These are phyloP conservation scores for Eueides isabella DNA, from an alignment of 1,140 invertebrate genomes.

Conservation along the genomic window DNA sequence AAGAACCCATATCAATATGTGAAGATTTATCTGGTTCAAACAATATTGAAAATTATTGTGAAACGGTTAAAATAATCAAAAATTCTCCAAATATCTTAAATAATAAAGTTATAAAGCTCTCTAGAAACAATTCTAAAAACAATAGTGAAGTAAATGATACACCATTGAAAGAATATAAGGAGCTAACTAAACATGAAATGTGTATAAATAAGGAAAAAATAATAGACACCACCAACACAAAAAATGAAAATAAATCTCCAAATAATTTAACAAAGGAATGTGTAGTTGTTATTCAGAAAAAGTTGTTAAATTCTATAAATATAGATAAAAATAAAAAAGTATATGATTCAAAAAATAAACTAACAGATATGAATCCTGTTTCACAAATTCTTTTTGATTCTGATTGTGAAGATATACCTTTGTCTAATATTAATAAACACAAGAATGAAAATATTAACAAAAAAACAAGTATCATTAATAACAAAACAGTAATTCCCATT, in stretches of 20 bases:
- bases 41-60: not conserved
- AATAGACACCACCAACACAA: not conserved
- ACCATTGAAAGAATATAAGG: not conserved
- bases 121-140: slow-evolving; percentile 45
- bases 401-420: slow-evolving; percentile 67
- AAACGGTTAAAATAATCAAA: not conserved
- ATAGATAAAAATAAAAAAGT: not conserved
- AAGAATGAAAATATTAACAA: slow-evolving; percentile 46
- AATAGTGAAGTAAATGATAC: slow-evolving; percentile 23
- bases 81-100: not conserved
- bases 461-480: slow-evolving; percentile 27
- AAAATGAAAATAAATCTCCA: slow-evolving; percentile 50
- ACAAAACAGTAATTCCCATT: slow-evolving; percentile 17
- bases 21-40: not conserved
- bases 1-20: slow-evolving; percentile 21
- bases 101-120: slow-evolving; percentile 36
- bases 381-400: slow-evolving; percentile 58
- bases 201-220: not conserved
- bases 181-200: not conserved
- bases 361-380: not conserved
- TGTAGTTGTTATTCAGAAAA: slow-evolving; percentile 69
- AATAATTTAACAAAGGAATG: slow-evolving; percentile 70
- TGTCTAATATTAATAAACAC: slow-evolving; percentile 47
- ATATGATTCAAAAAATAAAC: not conserved
- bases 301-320: slow-evolving; percentile 54